Evolutionary conservation across 2,797 vertebrate species (phyloP).

Genomic region (Antennarius maculatus): DNA sequence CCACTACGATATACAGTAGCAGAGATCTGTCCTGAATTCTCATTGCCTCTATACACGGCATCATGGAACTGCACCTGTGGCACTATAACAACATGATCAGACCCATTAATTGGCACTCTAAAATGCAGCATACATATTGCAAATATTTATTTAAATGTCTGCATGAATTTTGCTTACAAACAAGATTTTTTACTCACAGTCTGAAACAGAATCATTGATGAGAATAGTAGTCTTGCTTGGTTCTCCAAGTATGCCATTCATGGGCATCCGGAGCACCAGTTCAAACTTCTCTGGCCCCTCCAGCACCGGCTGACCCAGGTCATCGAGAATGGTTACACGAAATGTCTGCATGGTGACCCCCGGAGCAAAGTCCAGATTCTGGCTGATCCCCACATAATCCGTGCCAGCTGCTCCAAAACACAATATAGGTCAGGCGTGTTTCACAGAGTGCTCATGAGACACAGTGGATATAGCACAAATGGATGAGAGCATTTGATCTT

Average conservation of each 20-base stretch:
- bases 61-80: conserved; percentile 94
- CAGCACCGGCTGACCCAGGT: conserved; percentile 90
- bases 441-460: conserved; percentile 26
- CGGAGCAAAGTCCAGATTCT: conserved; percentile 91
- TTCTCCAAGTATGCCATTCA: conserved; percentile 89
- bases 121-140: neutral
- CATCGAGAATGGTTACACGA: conserved; percentile 89
- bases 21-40: conserved; percentile 85
- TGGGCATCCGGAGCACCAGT: conserved; percentile 90
- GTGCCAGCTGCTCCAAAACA: conserved; percentile 83
- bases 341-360: conserved; percentile 91
- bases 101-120: conserved; percentile 22
- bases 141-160: neutral
- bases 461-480: conserved; percentile 16
- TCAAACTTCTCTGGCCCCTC: conserved; percentile 93
- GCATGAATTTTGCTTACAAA: neutral
- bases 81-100: conserved; percentile 75
- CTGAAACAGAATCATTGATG: conserved; percentile 92
- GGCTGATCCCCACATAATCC: conserved; percentile 96
- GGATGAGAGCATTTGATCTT: conserved; percentile 22
- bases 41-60: conserved; percentile 80
- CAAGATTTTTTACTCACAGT: conserved; percentile 83
- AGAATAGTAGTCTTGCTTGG: conserved; percentile 86
- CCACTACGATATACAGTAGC: conserved; percentile 87
- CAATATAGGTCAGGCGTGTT: conserved; percentile 42